A percentile compares a stretch with the other conserved stretches of the same genome.
phyloP scores from a whole-genome alignment of 2,797 vertebrate genomes.

The Apogon talboti region DNA sequence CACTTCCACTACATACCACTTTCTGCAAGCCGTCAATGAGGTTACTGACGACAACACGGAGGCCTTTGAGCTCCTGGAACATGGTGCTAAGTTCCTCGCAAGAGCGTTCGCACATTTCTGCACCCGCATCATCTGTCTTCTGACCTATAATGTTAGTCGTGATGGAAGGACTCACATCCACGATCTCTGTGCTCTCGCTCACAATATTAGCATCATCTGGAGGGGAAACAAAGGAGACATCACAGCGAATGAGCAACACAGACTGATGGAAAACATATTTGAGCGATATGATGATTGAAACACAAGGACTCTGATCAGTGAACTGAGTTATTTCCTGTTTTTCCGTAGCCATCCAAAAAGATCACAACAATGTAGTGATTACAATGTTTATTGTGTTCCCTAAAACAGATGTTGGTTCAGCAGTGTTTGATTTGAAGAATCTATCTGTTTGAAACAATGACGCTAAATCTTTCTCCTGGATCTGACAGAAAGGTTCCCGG shows the following conservation, averaged over 20 bases:
- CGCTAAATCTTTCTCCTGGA: conserved; percentile 46
- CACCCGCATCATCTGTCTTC: conserved; percentile 77
- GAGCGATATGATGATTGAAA: conserved; percentile 43
- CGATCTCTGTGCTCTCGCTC: conserved; percentile 88
- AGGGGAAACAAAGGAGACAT: conserved; percentile 22
- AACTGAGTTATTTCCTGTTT: conserved; percentile 63
- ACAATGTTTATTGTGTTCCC: conserved; percentile 61
- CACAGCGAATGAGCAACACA: conserved; percentile 18
- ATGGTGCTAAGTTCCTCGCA: conserved; percentile 93
- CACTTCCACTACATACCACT: conserved; percentile 86
- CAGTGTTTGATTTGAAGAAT: conserved; percentile 51
- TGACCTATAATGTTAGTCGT: conserved; percentile 86
- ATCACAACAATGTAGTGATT: conserved; percentile 60
- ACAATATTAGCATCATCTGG: conserved; percentile 90
- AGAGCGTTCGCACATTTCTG: conserved; percentile 92
- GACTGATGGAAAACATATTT: conserved; percentile 55
- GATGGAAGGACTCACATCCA: conserved; percentile 88
- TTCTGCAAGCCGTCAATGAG: conserved; percentile 92
- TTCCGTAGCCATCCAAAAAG: conserved; percentile 23
- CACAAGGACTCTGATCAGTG: conserved; percentile 19
- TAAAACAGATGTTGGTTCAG: conserved; percentile 70
- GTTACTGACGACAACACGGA: conserved; percentile 90
- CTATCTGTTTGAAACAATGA: conserved; percentile 51
- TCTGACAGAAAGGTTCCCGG: conserved; percentile 30
- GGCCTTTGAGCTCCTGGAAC: conserved; percentile 93